These are phyloP conservation scores for Heliothis peltigera DNA, from an alignment of 2,888 invertebrate species.

Conservation along the genomic window DNA sequence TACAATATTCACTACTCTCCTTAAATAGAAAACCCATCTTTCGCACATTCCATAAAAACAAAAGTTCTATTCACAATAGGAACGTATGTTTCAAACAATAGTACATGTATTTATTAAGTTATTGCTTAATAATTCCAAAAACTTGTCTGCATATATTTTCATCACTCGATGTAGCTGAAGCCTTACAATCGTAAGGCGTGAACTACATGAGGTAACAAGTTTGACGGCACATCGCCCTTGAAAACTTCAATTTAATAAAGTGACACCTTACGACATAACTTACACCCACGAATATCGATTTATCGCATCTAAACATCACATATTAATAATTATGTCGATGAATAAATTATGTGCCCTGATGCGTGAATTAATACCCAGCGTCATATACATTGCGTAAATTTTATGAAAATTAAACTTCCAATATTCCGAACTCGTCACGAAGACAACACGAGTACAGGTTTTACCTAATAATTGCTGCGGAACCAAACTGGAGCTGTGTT, in stretches of 20 bases:
- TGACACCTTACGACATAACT: slow-evolving; percentile 80
- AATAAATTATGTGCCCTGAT: slow-evolving; percentile 69
- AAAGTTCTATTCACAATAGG: no score
- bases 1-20: no score
- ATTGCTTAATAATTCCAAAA: slow-evolving; percentile 32
- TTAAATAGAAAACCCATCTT: background rate
- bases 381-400: slow-evolving; percentile 73
- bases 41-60: no score
- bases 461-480: slow-evolving; percentile 73
- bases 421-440: slow-evolving; percentile 75
- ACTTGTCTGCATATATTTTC: slow-evolving; percentile 39
- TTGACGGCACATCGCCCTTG: slow-evolving; percentile 80
- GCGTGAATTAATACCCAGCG: slow-evolving; percentile 63
- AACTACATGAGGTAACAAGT: slow-evolving; percentile 71
- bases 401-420: slow-evolving; percentile 76
- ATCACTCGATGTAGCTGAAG: slow-evolving; percentile 57
- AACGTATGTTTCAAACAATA: background rate
- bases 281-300: slow-evolving; percentile 80
- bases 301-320: slow-evolving; percentile 75
- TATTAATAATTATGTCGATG: slow-evolving; percentile 75
- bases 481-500: slow-evolving; percentile 72
- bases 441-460: slow-evolving; percentile 75
- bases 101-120: background rate
- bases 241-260: slow-evolving; percentile 72
- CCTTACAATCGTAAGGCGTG: slow-evolving; percentile 68